Base-by-base conservation (phyloP, 2,797 vertebrate genomes). In the Psittacula echo region DNA sequence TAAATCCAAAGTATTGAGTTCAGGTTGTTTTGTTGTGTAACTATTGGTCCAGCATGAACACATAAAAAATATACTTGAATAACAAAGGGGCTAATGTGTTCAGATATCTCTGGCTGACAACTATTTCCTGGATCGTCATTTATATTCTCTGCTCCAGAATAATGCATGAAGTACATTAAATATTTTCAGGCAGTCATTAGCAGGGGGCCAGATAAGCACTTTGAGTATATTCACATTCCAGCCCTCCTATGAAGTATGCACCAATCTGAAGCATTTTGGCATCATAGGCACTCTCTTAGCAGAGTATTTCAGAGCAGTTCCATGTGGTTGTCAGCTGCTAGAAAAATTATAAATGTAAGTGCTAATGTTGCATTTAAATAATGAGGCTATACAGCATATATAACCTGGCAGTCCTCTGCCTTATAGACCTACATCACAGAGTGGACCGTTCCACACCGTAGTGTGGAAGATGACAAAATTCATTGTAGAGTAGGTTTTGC, bases 381-480 rank as follows among this genome's bases (percentile, higher is more conserved):
- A 26, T 0, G 4, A 13, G 2, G 4, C 21, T 48, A 34, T 37
- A 44, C 6, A 73, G 15, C 5, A 9, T 30, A 24, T 7, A 26
- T 26, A 61, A 5, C 32, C 21, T 42, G 62, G 21, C 20, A 11
- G 16, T 19, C 27, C 0, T 5, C 50, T 70, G 47, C 27, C n/a
- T 54, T 70, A 9, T 21, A 71, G 54, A 89, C 18, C 30, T 54
- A 6, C 16, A 65, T 53, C 32, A 32, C 12, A 30, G 1, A 61
- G 39, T 26, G 18, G 18, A 50, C 30, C 3, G 2, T 60, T 67
- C 54, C 54, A 56, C 13, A 15, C 32, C 4, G 2, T 44, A 51
- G n/a, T 39, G 44, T 62, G 22, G n/a, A 86, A 91, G 26, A 83
- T 64, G 32, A 54, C 16, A n/a, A 39, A 84, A 21, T 68, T 62